A percentile compares a stretch with the other conserved stretches of the same genome.
Conservation (phyloP, 1,140 invertebrate genomes). For the Scaptomyza montana region DNA sequence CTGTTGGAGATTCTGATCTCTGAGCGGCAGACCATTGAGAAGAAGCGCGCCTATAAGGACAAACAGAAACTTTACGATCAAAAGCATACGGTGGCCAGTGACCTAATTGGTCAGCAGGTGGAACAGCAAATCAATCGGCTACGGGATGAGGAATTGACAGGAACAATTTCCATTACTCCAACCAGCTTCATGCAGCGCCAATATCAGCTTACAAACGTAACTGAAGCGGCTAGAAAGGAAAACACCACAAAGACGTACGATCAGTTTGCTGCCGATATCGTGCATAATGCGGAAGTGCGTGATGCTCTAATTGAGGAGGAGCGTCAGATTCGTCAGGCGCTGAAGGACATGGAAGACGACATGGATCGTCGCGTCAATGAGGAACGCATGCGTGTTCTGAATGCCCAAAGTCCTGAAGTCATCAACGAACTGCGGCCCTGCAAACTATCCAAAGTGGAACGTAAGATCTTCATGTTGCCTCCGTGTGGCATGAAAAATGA, state of each 20-base stretch:
- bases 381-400: constrained; percentile 58
- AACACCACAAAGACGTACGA: constrained; percentile 11
- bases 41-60: constrained; percentile 16
- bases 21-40: constrained; percentile 50
- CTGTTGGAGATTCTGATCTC: constrained; percentile 47
- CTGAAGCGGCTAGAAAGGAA: not conserved
- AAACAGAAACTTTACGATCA: constrained; percentile 16
- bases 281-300: constrained; percentile 11
- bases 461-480: constrained; percentile 38
- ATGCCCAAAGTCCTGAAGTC: constrained; percentile 33
- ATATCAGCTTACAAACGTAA: constrained; percentile 8
- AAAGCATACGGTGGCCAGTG: constrained; percentile 48
- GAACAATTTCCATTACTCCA: constrained; percentile 18
- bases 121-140: constrained; percentile 54
- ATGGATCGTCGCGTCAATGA: constrained; percentile 40
- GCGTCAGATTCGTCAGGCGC: constrained; percentile 15
- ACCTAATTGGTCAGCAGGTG: constrained; percentile 46
- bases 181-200: constrained; percentile 66
- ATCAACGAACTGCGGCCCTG: constrained; percentile 40
- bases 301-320: constrained; percentile 34
- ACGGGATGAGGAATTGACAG: constrained; percentile 17
- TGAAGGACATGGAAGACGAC: constrained; percentile 38
- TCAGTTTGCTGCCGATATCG: constrained; percentile 18
- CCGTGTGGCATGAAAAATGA: not conserved
- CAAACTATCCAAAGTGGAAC: constrained; percentile 34